Evolutionary conservation across 2,113 vertebrate species (phyloP).

Genomic region (Chionis minor): DNA sequence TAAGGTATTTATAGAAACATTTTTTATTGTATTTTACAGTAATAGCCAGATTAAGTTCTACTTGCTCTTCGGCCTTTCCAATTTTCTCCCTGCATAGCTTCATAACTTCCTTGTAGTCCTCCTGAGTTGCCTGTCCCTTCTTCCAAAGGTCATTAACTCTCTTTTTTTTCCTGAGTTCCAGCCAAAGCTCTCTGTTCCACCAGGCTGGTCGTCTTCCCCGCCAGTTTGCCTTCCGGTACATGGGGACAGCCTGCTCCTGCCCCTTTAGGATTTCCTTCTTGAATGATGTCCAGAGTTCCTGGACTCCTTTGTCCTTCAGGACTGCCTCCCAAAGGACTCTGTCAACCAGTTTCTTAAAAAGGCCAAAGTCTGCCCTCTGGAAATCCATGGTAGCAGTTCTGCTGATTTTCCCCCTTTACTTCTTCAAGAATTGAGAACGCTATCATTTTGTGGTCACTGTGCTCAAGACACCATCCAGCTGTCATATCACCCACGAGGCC

Average conservation of each 20-base stretch:
- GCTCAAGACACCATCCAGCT: neutral
- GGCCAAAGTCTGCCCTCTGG: neutral
- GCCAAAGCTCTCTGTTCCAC: neutral
- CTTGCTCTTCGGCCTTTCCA: neutral
- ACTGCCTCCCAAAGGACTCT: neutral
- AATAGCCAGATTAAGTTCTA: neutral
- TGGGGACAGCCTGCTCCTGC: neutral
- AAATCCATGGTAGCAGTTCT: neutral
- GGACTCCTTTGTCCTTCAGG: neutral
- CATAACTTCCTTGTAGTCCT: neutral
- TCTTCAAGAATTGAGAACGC: neutral
- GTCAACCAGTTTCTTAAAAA: neutral
- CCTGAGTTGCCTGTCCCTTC: neutral
- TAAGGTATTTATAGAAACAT: neutral
- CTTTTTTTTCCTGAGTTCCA: neutral
- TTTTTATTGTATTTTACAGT: neutral
- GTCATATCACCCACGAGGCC: neutral
- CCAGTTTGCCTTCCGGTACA: neutral
- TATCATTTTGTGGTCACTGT: neutral
- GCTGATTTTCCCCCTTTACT: neutral
- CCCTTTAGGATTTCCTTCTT: neutral
- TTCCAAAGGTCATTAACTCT: neutral
- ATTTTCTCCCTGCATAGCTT: neutral
- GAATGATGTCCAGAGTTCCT: neutral
- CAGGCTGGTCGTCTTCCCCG: neutral